Conservation (phyloP, 2,888 invertebrate genomes). For the Drosophila vallismaia region DNA sequence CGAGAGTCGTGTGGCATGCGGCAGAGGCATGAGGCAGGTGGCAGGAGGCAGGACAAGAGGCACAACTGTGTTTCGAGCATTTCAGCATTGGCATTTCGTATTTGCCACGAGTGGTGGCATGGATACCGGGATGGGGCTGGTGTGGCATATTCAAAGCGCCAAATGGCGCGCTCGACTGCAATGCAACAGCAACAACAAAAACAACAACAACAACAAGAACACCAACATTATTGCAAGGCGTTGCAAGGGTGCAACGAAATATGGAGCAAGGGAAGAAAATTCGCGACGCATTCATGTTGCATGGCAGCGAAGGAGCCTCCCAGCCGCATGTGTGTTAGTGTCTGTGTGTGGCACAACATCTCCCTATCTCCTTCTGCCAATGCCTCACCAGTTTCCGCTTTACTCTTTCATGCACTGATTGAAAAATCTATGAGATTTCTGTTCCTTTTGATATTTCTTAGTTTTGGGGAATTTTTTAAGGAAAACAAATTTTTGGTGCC, state of each 20-base stretch:
- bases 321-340: conserved; percentile 8
- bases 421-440: no score
- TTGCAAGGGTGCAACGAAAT: conserved; percentile 15
- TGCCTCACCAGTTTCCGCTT: not conserved
- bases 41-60: conserved; percentile 1
- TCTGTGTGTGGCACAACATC: conserved; percentile 27
- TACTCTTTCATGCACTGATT: conserved; percentile 1
- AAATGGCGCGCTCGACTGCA: conserved; percentile 52
- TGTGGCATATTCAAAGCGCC: conserved; percentile 41
- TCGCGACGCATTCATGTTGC: conserved; percentile 53
- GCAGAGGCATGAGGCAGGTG: not conserved
- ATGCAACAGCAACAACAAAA: conserved; percentile 42
- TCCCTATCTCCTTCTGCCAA: not conserved
- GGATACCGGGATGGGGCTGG: no score
- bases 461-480: no score
- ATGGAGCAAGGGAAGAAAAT: conserved; percentile 33
- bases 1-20: not conserved
- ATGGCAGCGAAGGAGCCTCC: conserved; percentile 8
- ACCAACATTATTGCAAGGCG: conserved; percentile 4
- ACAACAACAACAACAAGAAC: conserved; percentile 7
- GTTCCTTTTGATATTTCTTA: no score
- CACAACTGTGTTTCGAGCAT: conserved; percentile 30
- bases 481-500: no score
- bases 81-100: conserved; percentile 41
- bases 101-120: conserved; percentile 9